phyloP scores from a whole-genome alignment of 2,888 invertebrate genomes.

The Synanthedon vespiformis region DNA sequence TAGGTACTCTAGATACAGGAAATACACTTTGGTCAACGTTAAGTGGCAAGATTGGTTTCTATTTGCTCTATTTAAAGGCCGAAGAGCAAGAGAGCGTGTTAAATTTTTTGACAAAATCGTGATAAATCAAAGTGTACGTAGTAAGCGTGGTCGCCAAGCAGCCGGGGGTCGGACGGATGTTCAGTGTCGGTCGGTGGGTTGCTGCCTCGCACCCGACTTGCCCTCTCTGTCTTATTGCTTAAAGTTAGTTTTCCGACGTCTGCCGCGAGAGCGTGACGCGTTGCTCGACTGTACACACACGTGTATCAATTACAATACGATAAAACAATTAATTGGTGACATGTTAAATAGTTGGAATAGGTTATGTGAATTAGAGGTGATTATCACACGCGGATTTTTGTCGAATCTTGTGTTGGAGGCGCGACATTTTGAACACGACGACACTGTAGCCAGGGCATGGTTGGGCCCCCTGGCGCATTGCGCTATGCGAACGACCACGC shows the following conservation, averaged over 20 bases:
- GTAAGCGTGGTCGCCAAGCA: conserved; percentile 13
- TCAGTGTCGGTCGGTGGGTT: too few species aligned
- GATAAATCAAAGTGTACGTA: too few species aligned
- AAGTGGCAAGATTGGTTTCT: too few species aligned
- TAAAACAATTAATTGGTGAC: conserved; percentile 7
- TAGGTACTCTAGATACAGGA: too few species aligned
- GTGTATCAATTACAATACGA: neutral
- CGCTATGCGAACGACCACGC: conserved; percentile 18
- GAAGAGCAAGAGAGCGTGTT: neutral
- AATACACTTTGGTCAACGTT: too few species aligned
- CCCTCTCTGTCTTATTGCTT: conserved; percentile 37
- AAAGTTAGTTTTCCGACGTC: conserved; percentile 49
- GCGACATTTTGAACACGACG: conserved; percentile 27
- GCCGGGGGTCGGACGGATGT: conserved; percentile 1
- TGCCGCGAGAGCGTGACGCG: conserved; percentile 43
- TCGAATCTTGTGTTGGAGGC: conserved; percentile 12
- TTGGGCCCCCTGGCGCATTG: conserved; percentile 34
- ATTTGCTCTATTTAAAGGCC: too few species aligned
- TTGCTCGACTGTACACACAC: conserved; percentile 18
- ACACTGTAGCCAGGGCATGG: conserved; percentile 29
- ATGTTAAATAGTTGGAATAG: conserved; percentile 19
- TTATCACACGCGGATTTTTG: conserved; percentile 6
- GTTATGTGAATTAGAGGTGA: conserved; percentile 11
- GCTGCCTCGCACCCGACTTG: conserved; percentile 24
- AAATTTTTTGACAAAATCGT: too few species aligned